A percentile compares a stretch with the other conserved stretches of the same genome.
Evolutionary conservation across 2,113 vertebrate genomes (phyloP).

Genomic region (Prolemur simus): DNA sequence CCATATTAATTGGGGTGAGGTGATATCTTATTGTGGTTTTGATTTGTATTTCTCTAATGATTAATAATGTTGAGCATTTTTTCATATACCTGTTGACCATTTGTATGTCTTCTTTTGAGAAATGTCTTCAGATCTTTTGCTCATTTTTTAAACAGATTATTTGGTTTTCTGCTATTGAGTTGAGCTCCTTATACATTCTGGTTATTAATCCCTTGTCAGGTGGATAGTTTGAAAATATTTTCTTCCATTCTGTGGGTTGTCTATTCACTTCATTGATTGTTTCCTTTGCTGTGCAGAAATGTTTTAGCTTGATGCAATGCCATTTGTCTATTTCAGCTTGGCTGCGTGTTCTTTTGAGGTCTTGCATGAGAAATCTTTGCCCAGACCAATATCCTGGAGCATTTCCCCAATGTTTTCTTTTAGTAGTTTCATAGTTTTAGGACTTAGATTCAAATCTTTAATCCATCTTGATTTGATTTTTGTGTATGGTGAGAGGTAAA

Average conservation of each 20-base stretch:
- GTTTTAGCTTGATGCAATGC: background rate
- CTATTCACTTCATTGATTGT: background rate
- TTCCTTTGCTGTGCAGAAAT: background rate
- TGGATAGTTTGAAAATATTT: background rate
- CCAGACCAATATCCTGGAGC: background rate
- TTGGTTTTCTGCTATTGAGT: background rate
- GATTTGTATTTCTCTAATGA: background rate
- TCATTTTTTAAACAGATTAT: background rate
- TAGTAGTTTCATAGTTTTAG: background rate
- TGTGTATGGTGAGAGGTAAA: background rate
- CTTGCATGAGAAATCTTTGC: background rate
- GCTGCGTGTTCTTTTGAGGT: background rate
- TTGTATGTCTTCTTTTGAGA: background rate
- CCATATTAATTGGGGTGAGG: background rate
- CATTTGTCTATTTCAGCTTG: background rate
- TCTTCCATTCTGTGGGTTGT: background rate
- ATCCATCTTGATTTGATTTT: background rate
- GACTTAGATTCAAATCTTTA: background rate
- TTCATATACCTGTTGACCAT: background rate
- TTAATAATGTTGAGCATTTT: background rate
- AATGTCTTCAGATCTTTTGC: background rate
- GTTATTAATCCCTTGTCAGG: background rate
- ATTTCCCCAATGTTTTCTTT: background rate
- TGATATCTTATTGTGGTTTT: background rate
- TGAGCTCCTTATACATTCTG: background rate